These are phyloP conservation scores for Copsychus sechellarum DNA, from an alignment of 2,113 vertebrate species.

Conservation along the genomic window DNA sequence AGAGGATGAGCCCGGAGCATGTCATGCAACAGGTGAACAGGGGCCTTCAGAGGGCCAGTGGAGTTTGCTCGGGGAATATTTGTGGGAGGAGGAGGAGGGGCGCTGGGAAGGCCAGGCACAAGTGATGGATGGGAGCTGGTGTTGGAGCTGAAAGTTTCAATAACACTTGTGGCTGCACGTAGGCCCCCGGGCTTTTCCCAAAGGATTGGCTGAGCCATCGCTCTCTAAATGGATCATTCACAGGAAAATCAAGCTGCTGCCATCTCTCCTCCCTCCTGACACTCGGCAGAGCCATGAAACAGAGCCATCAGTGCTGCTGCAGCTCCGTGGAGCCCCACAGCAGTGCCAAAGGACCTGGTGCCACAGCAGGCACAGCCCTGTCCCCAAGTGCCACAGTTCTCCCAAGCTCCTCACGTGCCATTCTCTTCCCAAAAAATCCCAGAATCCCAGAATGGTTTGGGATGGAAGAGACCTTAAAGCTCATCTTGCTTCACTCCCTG, in stretches of 20 bases:
- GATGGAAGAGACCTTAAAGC: neutral
- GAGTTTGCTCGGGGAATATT: neutral
- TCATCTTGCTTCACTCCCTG: neutral
- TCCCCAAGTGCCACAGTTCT: neutral
- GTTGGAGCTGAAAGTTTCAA: neutral
- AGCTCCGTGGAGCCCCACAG: neutral
- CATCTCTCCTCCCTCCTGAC: neutral
- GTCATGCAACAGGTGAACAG: neutral
- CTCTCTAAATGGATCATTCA: neutral
- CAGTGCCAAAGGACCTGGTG: neutral
- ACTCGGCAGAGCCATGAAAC: neutral
- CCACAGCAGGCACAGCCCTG: fast-evolving
- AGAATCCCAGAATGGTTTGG: neutral
- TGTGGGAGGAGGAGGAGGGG: neutral
- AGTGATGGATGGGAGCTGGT: neutral
- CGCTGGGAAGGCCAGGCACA: neutral
- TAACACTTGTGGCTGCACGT: neutral
- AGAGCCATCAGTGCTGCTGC: neutral
- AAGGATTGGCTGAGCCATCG: neutral
- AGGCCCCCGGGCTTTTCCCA: neutral
- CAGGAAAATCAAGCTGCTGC: neutral
- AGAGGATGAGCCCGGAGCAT: fast-evolving
- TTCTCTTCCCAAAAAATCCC: neutral
- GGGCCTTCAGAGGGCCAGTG: neutral
- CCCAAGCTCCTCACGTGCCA: fast-evolving